Evolutionary conservation across 2,888 invertebrate genomes (phyloP), one percentile per base, ranked within the genome.

Genomic region (Lymantria dispar): DNA sequence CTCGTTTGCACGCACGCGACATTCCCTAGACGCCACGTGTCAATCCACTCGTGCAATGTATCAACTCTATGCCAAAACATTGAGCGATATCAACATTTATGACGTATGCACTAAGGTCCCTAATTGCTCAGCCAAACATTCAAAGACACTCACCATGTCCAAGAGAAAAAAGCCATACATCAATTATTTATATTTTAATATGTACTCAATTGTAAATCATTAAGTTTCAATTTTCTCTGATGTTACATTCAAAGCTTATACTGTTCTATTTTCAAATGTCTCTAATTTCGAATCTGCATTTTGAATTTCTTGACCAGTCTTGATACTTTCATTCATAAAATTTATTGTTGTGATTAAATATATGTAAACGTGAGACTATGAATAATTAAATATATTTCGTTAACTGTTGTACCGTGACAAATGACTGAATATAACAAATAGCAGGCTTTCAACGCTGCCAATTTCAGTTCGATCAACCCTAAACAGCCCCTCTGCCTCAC

Each of bases 401-500:
- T 55, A 67, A 59, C 62, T 64, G 64, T 70, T 62, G 66, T 72
- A 55, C 60, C 56, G 68, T 74, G 77, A 82, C 70, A 78, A 78
- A 82, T 81, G 72, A 72, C 71, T 72, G 64, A 63, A 68, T 74
- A 74, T 77, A 80, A 78, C 74, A 80, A 83, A 85, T 76, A 74
- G 76, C 76, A 74, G 69, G 64, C 74, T 80, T 76, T 81, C 81
- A 85, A 86, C 82, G 84, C 74, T 78, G 83, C 84, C 79, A 84
- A 86, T 85, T 87, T 84, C 80, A 83, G 86, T 85, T 85, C 84
- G 84, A 87, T 87, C 83, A 84, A 84, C 83, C 87, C 83, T 79
- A 55, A 56, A 39, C 49, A 22, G 38, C 67, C 67, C 55, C 72
- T 72, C 61, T 64, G 47, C 70, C 67, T 41, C 64, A 62, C 60